phyloP scores from a whole-genome alignment of 2,888 invertebrate species.

The Oscheius sp. region DNA sequence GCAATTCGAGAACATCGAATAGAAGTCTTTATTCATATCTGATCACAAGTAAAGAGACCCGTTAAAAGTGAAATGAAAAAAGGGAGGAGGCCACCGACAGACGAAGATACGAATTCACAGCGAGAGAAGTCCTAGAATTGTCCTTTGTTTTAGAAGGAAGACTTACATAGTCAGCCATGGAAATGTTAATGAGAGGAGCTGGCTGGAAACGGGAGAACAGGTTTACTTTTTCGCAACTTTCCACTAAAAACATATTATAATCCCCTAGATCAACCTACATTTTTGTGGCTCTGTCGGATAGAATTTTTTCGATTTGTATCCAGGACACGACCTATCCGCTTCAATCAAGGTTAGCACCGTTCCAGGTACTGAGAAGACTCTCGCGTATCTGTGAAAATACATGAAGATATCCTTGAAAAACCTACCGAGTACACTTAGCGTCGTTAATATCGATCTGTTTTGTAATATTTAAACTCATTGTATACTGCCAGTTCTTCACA shows the following conservation, averaged over 20 bases:
- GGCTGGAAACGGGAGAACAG: conserved; percentile 20
- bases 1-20: not conserved
- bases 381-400: conserved; percentile 43
- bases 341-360: conserved; percentile 52
- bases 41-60: not conserved
- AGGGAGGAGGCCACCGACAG: not conserved
- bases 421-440: conserved; percentile 44
- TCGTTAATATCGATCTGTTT: conserved; percentile 48
- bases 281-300: conserved; percentile 39
- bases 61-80: not conserved
- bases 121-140: not conserved
- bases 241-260: conserved; percentile 33
- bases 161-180: conserved; percentile 3
- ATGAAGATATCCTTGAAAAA: not conserved
- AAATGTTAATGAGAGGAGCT: conserved; percentile 1
- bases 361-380: conserved; percentile 42
- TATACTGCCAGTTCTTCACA: conserved; percentile 38
- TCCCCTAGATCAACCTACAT: conserved; percentile 30
- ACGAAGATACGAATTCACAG: not conserved
- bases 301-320: conserved; percentile 32
- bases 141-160: not conserved
- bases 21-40: not conserved
- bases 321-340: conserved; percentile 41
- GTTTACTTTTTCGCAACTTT: conserved; percentile 34
- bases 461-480: conserved; percentile 40